Evolutionary conservation across 2,888 invertebrate genomes (phyloP).

Genomic region (Chesias legatella): DNA sequence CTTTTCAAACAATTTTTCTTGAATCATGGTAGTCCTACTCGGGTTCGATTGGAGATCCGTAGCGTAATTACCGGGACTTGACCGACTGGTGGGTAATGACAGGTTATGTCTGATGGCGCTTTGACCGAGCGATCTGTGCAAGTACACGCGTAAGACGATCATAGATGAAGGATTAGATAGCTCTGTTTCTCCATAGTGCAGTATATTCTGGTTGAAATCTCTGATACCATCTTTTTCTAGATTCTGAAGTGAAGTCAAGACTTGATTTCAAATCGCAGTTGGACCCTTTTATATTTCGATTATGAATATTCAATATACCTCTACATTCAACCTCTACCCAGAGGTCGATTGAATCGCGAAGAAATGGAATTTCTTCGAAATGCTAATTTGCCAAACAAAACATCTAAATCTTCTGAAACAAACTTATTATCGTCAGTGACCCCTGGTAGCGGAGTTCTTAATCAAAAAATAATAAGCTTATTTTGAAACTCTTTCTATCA

Average conservation of each 20-base stretch:
- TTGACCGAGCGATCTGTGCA: conserved; percentile 18
- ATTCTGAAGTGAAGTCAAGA: too few relatives aligned
- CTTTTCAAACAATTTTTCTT: conserved; percentile 37
- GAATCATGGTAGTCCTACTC: conserved; percentile 44
- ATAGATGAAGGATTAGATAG: too few relatives aligned
- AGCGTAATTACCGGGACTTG: conserved; percentile 24
- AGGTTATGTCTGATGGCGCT: conserved; percentile 55
- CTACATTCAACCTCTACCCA: too few relatives aligned
- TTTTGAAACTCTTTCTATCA: conserved; percentile 14
- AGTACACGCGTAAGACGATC: conserved; percentile 3
- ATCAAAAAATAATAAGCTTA: conserved; percentile 15
- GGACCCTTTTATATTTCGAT: too few relatives aligned
- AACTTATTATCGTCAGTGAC: conserved; percentile 3
- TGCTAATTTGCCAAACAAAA: conserved; percentile 4
- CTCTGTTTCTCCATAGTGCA: too few relatives aligned
- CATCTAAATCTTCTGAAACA: not conserved
- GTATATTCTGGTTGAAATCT: too few relatives aligned
- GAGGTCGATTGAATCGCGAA: too few relatives aligned
- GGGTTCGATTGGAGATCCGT: conserved; percentile 43
- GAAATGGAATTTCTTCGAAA: not conserved
- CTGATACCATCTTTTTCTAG: too few relatives aligned
- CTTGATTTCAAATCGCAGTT: too few relatives aligned
- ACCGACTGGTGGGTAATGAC: conserved; percentile 51
- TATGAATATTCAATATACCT: too few relatives aligned
- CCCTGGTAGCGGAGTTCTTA: not conserved